These are phyloP conservation scores for Thermophis baileyi DNA, from an alignment of 2,113 vertebrate genomes.

Conservation along the genomic window DNA sequence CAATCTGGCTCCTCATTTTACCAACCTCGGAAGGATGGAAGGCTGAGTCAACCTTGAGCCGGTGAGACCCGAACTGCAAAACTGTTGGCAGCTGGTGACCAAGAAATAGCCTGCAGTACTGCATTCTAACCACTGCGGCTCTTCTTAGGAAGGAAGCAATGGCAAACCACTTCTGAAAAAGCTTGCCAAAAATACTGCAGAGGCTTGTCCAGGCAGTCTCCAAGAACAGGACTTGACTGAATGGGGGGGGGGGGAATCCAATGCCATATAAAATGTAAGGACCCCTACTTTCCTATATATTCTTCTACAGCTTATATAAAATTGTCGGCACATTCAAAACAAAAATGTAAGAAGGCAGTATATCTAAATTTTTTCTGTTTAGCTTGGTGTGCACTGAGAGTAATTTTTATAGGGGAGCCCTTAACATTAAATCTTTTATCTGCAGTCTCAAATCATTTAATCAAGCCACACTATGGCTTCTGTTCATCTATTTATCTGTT, in stretches of 20 bases:
- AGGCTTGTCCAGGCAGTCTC: not conserved
- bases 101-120: too few relatives aligned
- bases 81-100: too few relatives aligned
- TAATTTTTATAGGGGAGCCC: not conserved
- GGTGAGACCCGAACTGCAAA: too few relatives aligned
- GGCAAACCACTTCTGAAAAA: too few relatives aligned
- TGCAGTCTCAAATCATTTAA: not conserved
- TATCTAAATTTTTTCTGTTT: not conserved
- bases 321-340: not conserved
- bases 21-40: too few relatives aligned
- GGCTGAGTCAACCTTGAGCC: too few relatives aligned
- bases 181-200: too few relatives aligned
- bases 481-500: not conserved
- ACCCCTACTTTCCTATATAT: not conserved
- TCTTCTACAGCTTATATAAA: not conserved
- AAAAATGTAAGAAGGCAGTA: not conserved
- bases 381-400: not conserved
- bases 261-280: not conserved
- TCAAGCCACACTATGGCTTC: not conserved
- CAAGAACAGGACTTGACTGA: not conserved
- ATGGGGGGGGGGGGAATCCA: not conserved
- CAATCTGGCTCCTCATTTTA: too few relatives aligned
- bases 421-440: not conserved
- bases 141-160: too few relatives aligned
- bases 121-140: too few relatives aligned